Evolutionary conservation across 2,113 vertebrate genomes (phyloP), one percentile per base, ranked within the genome.

Genomic region (Octodon degus): DNA sequence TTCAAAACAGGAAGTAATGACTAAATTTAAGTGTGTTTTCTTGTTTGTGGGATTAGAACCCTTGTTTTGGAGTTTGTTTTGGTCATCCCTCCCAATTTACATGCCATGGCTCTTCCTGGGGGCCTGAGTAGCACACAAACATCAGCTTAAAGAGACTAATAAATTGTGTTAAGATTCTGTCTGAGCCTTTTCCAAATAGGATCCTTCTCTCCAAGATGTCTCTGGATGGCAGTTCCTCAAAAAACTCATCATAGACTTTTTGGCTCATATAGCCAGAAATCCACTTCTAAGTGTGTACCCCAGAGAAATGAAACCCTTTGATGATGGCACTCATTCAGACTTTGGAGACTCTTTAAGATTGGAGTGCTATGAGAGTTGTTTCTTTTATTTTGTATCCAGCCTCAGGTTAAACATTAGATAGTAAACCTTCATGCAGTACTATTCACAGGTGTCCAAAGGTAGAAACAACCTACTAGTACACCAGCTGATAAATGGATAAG

Each of bases 41-140:
- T 98, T 98, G 96, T 95, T 98, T 95, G 93, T 97, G 94, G 96
- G 95, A 98, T 98, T 97, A 96, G 97, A 98, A 95, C 86, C 94
- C 89, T 98, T 98, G 93, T 92, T 97, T 97, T 95, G 80, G 96
- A 96, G 90, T 96, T 86, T 0, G 62, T 96, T 98, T 97, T 89
- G 93, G 65, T 97, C 83, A n/a, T 84, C 93, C 84, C 94, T 98
- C 76, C 94, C 72, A 81, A 67, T 97, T 98, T 94, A 86, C 93
- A 24, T 92, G 79, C 13, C 58, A 55, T 81, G 95, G 83, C 81
- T 97, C 81, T 96, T 91, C 43, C 67, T 95, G 50, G 19, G 94
- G 70, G 1, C 11, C 43, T 76, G 74, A 93, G 58, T n/a, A 14
- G 0, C 4, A 47, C 65, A 60, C 95, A 72, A 68, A 10, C 32